Percentiles rank a stretch among this genome's conserved stretches.
These are phyloP conservation scores for Dufourea novaeangliae DNA, from an alignment of 1,140 invertebrate genomes.

Conservation along the genomic window DNA sequence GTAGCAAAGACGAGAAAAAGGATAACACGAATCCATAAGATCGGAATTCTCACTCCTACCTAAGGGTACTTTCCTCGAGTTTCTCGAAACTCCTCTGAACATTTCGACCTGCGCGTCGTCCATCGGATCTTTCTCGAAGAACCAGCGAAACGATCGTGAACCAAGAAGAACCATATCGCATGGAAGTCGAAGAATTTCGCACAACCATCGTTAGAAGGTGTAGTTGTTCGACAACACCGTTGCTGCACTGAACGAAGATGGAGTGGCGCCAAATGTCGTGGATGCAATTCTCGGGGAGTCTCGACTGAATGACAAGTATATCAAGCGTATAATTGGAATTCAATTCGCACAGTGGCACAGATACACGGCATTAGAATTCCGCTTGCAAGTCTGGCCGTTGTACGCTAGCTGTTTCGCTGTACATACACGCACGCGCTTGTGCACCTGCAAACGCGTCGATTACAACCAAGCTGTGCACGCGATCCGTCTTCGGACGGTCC, in stretches of 20 bases:
- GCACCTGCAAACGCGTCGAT: slow-evolving; percentile 1
- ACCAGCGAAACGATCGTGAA: too few species aligned
- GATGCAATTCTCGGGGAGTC: slow-evolving; percentile 49
- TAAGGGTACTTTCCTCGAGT: too few species aligned
- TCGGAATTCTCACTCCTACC: too few species aligned
- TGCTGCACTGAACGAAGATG: slow-evolving; percentile 46
- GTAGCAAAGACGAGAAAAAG: too few species aligned
- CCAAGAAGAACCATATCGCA: too few species aligned
- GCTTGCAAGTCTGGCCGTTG: slow-evolving; percentile 47
- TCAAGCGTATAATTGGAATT: slow-evolving; percentile 70
- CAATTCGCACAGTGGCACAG: slow-evolving; percentile 72
- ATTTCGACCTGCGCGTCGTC: too few species aligned
- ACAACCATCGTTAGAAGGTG: neutral
- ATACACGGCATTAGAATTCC: slow-evolving; percentile 71
- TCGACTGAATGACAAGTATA: slow-evolving; percentile 66
- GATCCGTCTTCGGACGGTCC: slow-evolving; percentile 25
- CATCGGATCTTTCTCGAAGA: too few species aligned
- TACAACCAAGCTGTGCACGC: neutral
- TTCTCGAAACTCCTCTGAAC: too few species aligned
- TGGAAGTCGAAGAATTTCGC: neutral
- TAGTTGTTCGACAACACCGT: too few species aligned
- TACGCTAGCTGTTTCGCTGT: slow-evolving; percentile 20
- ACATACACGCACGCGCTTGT: slow-evolving; percentile 3
- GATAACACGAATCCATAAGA: neutral
- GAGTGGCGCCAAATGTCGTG: slow-evolving; percentile 65